Evolutionary conservation across 35 echinoderm and acorn worm species (phyloP).

Genomic region (Heliocidaris tuberculata): DNA sequence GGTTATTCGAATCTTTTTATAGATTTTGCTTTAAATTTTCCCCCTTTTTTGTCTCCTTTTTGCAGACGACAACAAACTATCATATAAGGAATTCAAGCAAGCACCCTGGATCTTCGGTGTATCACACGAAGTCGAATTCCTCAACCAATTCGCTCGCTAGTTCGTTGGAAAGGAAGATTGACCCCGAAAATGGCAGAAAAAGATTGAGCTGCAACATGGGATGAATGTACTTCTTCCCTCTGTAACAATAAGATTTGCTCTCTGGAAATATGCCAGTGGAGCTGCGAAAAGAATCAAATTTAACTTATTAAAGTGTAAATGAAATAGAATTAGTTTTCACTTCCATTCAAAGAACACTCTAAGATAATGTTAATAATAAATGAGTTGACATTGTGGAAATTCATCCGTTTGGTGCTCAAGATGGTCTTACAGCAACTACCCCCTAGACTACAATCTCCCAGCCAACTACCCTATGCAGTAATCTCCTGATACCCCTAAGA

Average conservation of each 20-base stretch:
- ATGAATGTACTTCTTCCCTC: background rate
- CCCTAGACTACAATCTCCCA: too few relatives aligned
- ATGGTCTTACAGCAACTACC: too few relatives aligned
- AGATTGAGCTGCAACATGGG: background rate
- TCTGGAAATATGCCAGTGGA: background rate
- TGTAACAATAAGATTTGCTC: background rate
- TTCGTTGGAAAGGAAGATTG: background rate
- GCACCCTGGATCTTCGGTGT: background rate
- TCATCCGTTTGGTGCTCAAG: too few relatives aligned
- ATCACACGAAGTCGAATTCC: background rate
- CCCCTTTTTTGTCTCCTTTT: background rate
- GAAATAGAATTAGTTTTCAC: background rate
- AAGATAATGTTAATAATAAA: too few relatives aligned
- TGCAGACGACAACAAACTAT: constrained; percentile 33
- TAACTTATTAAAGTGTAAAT: background rate
- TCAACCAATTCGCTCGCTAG: background rate
- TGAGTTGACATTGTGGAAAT: too few relatives aligned
- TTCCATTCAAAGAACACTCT: background rate
- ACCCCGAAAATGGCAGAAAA: background rate
- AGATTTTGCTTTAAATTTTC: too few relatives aligned
- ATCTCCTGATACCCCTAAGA: too few relatives aligned
- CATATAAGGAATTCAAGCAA: constrained; percentile 17
- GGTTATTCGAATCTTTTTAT: too few relatives aligned
- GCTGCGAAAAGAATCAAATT: background rate
- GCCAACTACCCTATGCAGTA: too few relatives aligned